phyloP scores from a whole-genome alignment of 2,888 invertebrate genomes.

The Eueremaeus valkanovi region DNA sequence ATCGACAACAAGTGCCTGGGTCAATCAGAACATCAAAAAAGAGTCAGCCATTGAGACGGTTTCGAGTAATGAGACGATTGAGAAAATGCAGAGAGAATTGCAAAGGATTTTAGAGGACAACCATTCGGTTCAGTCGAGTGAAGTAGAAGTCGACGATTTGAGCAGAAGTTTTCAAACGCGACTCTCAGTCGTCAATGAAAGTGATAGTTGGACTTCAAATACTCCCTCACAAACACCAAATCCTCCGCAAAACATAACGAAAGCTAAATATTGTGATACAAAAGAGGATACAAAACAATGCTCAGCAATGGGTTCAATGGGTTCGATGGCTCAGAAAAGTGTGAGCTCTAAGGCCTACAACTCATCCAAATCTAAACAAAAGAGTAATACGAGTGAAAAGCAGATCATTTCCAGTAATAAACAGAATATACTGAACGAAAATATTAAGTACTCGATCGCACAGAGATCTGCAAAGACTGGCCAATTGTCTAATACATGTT shows the following conservation, averaged over 20 bases:
- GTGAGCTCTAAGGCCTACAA: not conserved
- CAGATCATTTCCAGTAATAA: not conserved
- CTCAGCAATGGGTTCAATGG: not conserved
- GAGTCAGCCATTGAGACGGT: not conserved
- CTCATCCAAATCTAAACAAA: not conserved
- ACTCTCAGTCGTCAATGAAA: conserved; percentile 37
- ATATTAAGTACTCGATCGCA: not conserved
- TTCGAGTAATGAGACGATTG: conserved; percentile 18
- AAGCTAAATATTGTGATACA: conserved; percentile 7
- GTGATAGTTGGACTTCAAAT: conserved; percentile 41
- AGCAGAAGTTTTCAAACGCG: not conserved
- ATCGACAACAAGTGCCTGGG: not conserved
- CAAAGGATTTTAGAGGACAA: conserved; percentile 37
- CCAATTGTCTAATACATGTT: not conserved
- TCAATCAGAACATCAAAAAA: not conserved
- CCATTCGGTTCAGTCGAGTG: not conserved
- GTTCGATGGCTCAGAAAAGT: not conserved
- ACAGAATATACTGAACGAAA: not conserved
- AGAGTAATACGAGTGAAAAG: not conserved
- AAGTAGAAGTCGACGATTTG: conserved; percentile 19
- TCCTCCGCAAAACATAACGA: not conserved
- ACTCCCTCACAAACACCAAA: conserved; percentile 16
- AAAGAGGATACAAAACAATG: not conserved
- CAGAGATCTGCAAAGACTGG: not conserved
- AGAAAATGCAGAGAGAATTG: conserved; percentile 38